Evolutionary conservation across 2,113 vertebrate genomes (phyloP).

Genomic region (Tympanuchus pallidicinctus): DNA sequence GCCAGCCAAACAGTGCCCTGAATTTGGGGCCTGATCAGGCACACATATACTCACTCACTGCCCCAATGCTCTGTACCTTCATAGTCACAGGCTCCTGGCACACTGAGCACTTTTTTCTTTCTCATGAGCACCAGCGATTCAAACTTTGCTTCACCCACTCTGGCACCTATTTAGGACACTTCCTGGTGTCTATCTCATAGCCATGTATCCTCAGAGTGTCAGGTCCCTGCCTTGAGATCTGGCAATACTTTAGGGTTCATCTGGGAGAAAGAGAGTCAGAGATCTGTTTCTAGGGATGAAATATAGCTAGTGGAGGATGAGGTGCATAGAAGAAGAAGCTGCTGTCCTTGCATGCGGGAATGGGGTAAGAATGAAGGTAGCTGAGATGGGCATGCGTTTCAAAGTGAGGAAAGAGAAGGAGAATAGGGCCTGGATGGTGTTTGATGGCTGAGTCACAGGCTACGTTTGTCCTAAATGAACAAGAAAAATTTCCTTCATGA

Average conservation of each 20-base stretch:
- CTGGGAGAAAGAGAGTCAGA: background rate
- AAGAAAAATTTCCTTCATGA: background rate
- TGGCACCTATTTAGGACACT: background rate
- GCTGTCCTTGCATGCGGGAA: background rate
- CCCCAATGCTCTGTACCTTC: background rate
- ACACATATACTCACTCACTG: background rate
- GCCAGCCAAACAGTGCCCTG: background rate
- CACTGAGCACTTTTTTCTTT: background rate
- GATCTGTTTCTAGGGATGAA: background rate
- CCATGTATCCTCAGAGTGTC: background rate
- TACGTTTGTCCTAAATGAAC: background rate
- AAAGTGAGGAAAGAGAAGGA: background rate
- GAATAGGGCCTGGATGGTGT: background rate
- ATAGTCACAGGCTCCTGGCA: background rate
- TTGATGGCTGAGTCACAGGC: background rate
- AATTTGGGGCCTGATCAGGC: background rate
- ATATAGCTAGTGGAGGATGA: background rate
- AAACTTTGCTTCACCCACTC: background rate
- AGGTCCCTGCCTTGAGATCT: background rate
- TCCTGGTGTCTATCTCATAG: background rate
- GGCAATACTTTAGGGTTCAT: background rate
- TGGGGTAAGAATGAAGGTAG: rapidly evolving
- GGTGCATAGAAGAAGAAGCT: background rate
- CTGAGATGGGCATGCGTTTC: background rate
- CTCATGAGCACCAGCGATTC: background rate